Percentiles rank a stretch among this genome's conserved stretches.
Evolutionary conservation across 2,797 vertebrate genomes (phyloP).

Genomic region (Falco columbarius): DNA sequence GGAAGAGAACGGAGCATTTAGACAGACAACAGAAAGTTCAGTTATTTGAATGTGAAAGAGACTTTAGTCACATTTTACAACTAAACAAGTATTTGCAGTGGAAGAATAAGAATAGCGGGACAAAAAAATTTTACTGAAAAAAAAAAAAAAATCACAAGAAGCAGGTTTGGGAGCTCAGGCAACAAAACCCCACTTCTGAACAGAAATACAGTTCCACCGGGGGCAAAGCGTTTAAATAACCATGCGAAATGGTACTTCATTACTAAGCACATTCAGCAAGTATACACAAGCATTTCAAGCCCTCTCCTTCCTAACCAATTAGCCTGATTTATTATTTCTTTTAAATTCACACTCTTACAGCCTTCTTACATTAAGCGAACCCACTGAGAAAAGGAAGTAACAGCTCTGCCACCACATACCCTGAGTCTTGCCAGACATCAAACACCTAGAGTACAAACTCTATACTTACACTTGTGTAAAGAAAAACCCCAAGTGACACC

Average conservation of each 20-base stretch:
- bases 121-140: not conserved
- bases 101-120: not conserved
- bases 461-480: not conserved
- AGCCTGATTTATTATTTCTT: not conserved
- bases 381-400: not conserved
- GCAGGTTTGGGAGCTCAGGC: constrained; percentile 3
- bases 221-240: constrained; percentile 23
- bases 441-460: not conserved
- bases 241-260: constrained; percentile 15
- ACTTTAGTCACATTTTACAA: not conserved
- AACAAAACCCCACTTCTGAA: not conserved
- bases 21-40: not conserved
- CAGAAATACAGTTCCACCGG: not conserved
- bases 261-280: not conserved
- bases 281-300: not conserved
- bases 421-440: not conserved
- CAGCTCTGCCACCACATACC: not conserved
- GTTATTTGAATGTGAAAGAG: not conserved
- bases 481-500: not conserved
- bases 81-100: not conserved
- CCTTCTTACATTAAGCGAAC: not conserved
- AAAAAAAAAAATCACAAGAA: not conserved
- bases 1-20: not conserved
- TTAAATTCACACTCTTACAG: not conserved
- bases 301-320: not conserved